Evolutionary conservation across 2,797 vertebrate species (phyloP).

Genomic region (Schizopygopsis malacanthus): DNA sequence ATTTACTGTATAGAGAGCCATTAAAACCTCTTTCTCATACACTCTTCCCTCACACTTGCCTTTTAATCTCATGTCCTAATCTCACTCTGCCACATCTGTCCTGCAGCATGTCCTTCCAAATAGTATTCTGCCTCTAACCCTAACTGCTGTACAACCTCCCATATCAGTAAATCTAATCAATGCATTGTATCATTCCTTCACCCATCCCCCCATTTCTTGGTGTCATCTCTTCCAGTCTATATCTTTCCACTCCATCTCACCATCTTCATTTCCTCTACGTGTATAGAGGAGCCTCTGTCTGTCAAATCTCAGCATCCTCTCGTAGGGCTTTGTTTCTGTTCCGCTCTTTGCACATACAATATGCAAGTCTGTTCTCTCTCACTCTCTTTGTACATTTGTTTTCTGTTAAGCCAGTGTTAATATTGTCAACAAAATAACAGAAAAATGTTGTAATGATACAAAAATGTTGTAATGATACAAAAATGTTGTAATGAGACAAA

Average conservation of each 20-base stretch:
- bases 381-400: conserved; percentile 9
- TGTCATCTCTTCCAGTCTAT: neutral
- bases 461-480: neutral
- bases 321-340: neutral
- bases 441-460: neutral
- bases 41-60: neutral
- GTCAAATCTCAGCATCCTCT: conserved; percentile 12
- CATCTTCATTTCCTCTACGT: conserved; percentile 5
- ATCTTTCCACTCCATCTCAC: conserved; percentile 16
- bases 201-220: neutral
- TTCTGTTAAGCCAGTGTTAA: conserved; percentile 25
- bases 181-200: neutral
- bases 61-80: conserved; percentile 14
- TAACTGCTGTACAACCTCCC: neutral
- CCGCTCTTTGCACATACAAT: neutral
- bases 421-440: conserved; percentile 16
- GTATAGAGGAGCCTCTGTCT: neutral
- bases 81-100: conserved; percentile 21
- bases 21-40: neutral
- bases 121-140: conserved; percentile 9
- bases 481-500: neutral
- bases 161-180: conserved; percentile 14
- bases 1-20: conserved; percentile 13
- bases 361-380: conserved; percentile 9
- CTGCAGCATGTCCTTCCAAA: neutral